These are phyloP conservation scores for Camelus bactrianus DNA, from an alignment of 2,113 vertebrate genomes.

Conservation along the genomic window DNA sequence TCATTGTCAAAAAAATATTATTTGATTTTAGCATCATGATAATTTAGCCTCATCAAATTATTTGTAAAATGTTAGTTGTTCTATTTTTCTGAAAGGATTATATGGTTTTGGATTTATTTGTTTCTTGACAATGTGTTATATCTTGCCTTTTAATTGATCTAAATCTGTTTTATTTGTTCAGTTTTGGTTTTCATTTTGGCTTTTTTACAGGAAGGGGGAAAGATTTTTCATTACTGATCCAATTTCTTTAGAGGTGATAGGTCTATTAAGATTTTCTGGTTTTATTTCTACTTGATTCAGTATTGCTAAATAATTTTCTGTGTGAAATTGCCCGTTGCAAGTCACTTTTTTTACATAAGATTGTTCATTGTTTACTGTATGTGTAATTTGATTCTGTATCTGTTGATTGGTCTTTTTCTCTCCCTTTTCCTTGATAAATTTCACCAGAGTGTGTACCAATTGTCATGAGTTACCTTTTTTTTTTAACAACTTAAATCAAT, in stretches of 20 bases:
- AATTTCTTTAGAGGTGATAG: not conserved
- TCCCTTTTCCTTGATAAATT: not conserved
- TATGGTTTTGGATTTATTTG: not conserved
- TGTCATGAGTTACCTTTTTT: not conserved
- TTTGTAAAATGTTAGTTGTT: not conserved
- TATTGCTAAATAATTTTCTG: conserved; percentile 12
- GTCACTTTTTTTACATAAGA: not conserved
- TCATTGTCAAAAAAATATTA: not conserved
- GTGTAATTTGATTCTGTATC: not conserved
- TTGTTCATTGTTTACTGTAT: not conserved
- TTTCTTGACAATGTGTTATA: not conserved
- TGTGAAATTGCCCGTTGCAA: not conserved
- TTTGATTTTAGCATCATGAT: not conserved
- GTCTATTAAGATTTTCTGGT: not conserved
- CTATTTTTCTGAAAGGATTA: not conserved
- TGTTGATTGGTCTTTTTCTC: not conserved
- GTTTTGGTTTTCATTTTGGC: not conserved
- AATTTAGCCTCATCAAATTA: not conserved
- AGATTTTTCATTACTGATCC: conserved; percentile 6
- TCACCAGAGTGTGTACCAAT: not conserved
- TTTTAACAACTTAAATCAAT: not conserved
- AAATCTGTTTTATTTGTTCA: not conserved
- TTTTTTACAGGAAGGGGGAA: not conserved
- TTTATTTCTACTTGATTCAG: not conserved
- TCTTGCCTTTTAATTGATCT: not conserved